These are phyloP conservation scores for Podarcis muralis DNA, from an alignment of 2,113 vertebrate genomes.

Conservation along the genomic window DNA sequence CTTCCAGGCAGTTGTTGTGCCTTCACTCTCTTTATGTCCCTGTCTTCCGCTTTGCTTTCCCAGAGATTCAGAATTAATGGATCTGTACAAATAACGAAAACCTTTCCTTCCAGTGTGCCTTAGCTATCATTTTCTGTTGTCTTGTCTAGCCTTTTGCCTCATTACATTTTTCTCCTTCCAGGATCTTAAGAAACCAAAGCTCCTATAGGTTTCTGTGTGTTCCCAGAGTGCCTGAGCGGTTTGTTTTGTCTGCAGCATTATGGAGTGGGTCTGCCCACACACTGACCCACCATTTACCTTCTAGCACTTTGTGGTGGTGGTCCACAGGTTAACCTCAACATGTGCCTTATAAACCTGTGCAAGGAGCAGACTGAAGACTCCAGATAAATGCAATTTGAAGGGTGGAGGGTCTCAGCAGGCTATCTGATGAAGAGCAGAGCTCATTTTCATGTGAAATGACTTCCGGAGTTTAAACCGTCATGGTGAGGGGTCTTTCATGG, in stretches of 20 bases:
- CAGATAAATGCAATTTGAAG: too few species aligned
- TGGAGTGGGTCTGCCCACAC: not conserved
- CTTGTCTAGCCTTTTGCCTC: conserved; percentile 5
- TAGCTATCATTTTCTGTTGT: not conserved
- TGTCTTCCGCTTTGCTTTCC: conserved; percentile 39
- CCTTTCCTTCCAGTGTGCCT: conserved; percentile 39
- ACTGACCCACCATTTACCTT: not conserved
- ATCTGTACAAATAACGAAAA: not conserved
- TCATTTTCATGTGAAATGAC: not conserved
- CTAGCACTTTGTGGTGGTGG: not conserved
- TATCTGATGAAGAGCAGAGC: not conserved
- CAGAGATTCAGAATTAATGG: conserved; percentile 8
- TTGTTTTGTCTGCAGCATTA: too few species aligned
- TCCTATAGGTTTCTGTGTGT: not conserved
- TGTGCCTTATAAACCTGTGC: not conserved
- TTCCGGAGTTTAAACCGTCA: not conserved
- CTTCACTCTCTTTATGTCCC: conserved; percentile 17
- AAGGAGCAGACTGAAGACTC: not conserved
- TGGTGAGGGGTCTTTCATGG: not conserved
- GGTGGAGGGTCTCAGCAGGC: not conserved
- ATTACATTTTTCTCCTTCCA: conserved; percentile 59
- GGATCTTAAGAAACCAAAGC: not conserved
- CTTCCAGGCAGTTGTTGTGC: not conserved
- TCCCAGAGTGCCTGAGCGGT: not conserved
- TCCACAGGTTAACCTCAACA: not conserved